Evolutionary conservation across 2,797 vertebrate species (phyloP), one percentile per base, ranked within the genome.

Genomic region (Serranus cabrilla): DNA sequence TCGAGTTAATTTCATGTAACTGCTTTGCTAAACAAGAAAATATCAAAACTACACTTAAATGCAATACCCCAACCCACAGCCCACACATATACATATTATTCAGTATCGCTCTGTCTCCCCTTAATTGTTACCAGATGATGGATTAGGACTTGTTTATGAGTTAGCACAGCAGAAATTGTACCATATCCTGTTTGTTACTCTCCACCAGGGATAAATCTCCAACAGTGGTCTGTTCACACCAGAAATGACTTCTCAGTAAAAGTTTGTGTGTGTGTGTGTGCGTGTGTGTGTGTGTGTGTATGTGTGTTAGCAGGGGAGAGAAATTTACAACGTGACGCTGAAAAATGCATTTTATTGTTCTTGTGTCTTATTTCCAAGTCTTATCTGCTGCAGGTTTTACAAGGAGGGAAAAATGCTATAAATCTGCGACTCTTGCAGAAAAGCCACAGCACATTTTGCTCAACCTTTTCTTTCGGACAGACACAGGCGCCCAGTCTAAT

Each of bases 61-160:
- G 23, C 13, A 25, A 45, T 25, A 55, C 46, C 31, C 27, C 14
- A 43, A 43, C 51, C 14, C 21, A 1, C 37, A 17, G 11, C 51
- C 8, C 34, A 76, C 25, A 59, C n/a, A 73, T 3, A 71, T 40
- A 67, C 50, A 56, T 58, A 71, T 52, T 67, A 18, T 55, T 69
- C 34, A 46, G 11, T 40, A 25, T 54, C 45, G 64, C 68, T 68
- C 55, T 61, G 40, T 61, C 67, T 71, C 25, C 64, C 45, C 45
- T 47, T 81, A 86, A 83, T 80, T 76, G 75, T 76, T 72, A 64
- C 76, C 77, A 85, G 81, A 68, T 63, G 71, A 86, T 65, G 43
- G 61, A 77, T 71, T 60, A 72, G 62, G 46, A 80, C 74, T 78
- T 89, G 78, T 86, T 86, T 83, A 84, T 80, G 77, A 78, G 71